These are phyloP conservation scores for Tenthredo livida DNA, from an alignment of 2,888 invertebrate genomes.

Conservation along the genomic window DNA sequence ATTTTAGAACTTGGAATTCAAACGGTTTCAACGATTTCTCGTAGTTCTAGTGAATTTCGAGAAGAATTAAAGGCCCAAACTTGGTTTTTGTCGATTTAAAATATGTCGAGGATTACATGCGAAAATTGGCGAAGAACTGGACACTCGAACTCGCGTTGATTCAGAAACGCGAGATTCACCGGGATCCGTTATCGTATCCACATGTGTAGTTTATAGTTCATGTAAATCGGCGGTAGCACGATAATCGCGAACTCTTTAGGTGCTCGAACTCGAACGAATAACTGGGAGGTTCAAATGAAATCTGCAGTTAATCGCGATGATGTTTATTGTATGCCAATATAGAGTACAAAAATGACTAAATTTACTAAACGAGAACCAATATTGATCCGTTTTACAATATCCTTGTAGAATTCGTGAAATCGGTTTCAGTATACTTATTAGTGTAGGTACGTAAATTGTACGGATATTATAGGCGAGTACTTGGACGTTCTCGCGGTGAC, in stretches of 20 bases:
- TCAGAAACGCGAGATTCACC: not conserved
- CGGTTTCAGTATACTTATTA: not conserved
- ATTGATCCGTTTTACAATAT: not conserved
- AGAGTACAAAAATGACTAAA: not conserved
- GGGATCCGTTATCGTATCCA: not conserved
- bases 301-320: not conserved
- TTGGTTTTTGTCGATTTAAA: not conserved
- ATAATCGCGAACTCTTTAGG: not conserved
- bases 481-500: conserved; percentile 28
- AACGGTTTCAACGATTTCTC: not conserved
- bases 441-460: conserved; percentile 1
- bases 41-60: not conserved
- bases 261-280: not conserved
- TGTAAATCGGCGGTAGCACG: not conserved
- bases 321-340: not conserved
- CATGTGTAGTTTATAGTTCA: not conserved
- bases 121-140: not conserved
- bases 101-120: not conserved
- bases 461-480: not conserved
- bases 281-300: not conserved
- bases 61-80: not conserved
- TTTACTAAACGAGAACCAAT: not conserved
- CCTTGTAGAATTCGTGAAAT: not conserved
- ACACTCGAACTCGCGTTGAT: not conserved
- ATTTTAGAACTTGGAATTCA: not conserved